These are phyloP conservation scores for Tachina grossa DNA, from an alignment of 2,888 invertebrate genomes.

Conservation along the genomic window DNA sequence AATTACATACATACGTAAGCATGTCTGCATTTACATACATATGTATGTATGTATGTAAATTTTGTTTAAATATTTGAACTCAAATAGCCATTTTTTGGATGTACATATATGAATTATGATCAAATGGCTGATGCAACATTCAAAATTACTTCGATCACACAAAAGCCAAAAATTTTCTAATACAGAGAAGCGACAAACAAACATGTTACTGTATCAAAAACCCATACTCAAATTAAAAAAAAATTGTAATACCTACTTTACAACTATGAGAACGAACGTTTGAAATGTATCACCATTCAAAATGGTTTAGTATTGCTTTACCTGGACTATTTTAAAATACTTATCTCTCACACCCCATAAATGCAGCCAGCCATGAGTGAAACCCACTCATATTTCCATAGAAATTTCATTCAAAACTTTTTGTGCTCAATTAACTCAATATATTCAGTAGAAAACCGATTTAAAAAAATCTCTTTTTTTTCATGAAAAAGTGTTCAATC, in stretches of 20 bases:
- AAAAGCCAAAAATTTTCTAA: not conserved
- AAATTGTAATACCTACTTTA: not conserved
- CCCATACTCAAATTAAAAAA: not conserved
- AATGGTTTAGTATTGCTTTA: not conserved
- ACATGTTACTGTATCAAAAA: not conserved
- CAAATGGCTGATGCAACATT: constrained; percentile 34
- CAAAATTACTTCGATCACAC: not conserved
- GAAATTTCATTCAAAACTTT: not conserved
- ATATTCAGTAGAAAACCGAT: constrained; percentile 12
- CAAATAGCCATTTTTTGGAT: not conserved
- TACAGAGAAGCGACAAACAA: not conserved
- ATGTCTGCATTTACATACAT: too few species aligned
- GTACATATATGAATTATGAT: not conserved
- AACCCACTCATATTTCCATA: not conserved
- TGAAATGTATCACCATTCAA: too few species aligned
- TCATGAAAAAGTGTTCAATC: not conserved
- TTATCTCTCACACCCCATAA: constrained; percentile 10
- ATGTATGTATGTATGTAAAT: too few species aligned
- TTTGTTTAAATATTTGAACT: not conserved
- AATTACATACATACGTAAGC: too few species aligned
- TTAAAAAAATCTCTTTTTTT: constrained; percentile 9
- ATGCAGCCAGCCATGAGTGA: not conserved
- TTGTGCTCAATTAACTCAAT: constrained; percentile 43
- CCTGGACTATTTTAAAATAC: not conserved
- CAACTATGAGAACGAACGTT: not conserved